These are phyloP conservation scores for Varecia variegata DNA, from an alignment of 2,797 vertebrate genomes.

Conservation along the genomic window DNA sequence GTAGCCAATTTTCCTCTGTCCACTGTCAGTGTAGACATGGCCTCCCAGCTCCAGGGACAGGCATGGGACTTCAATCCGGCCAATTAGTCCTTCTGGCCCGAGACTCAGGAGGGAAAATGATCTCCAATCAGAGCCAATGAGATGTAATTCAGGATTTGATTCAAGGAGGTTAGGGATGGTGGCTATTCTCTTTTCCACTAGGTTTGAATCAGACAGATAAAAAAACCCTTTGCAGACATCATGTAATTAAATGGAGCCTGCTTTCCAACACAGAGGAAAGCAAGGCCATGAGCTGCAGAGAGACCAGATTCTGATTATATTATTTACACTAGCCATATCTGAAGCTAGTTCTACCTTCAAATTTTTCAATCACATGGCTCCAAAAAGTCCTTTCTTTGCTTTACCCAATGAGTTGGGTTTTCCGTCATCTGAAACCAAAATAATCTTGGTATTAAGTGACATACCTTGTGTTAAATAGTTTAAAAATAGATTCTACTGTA, in stretches of 20 bases:
- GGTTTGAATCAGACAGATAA: neutral
- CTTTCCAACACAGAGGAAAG: neutral
- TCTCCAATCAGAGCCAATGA: neutral
- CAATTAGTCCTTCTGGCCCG: neutral
- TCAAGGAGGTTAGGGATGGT: too few species aligned
- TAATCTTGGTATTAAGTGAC: slow-evolving; percentile 9
- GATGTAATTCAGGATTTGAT: neutral
- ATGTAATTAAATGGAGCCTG: neutral
- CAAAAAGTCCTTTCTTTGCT: neutral
- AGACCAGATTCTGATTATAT: neutral
- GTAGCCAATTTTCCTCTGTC: neutral
- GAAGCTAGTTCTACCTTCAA: neutral
- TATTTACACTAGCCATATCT: neutral
- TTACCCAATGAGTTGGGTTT: neutral
- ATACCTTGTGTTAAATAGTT: neutral
- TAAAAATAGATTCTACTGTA: neutral
- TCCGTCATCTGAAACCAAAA: slow-evolving; percentile 17
- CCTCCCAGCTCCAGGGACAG: neutral
- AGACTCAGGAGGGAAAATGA: neutral
- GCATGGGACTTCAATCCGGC: neutral
- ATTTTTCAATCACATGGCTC: neutral
- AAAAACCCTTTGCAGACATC: neutral
- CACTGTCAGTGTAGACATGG: neutral
- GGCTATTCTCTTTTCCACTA: neutral
- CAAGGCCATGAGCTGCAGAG: neutral